Evolutionary conservation across 2,888 invertebrate species (phyloP).

Genomic region (Erebia epiphron): DNA sequence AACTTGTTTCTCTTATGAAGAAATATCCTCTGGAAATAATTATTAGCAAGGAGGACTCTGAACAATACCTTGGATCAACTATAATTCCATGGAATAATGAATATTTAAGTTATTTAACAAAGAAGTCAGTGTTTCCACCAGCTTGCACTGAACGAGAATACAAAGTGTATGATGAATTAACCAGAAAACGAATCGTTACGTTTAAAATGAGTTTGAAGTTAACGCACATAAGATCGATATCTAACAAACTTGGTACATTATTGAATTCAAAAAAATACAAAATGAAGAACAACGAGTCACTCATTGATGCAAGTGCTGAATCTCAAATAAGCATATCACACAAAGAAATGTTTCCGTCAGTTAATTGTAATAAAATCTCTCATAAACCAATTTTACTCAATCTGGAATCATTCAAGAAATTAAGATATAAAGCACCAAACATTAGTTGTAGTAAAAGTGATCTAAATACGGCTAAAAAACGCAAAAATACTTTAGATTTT

Average conservation of each 20-base stretch:
- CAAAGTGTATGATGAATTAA: slow-evolving; percentile 59
- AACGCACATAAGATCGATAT: slow-evolving; percentile 44
- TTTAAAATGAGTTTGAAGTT: slow-evolving; percentile 60
- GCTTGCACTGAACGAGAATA: slow-evolving; percentile 49
- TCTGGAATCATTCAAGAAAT: not conserved
- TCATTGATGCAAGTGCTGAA: slow-evolving; percentile 7
- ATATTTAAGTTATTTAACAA: slow-evolving; percentile 56
- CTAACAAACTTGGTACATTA: slow-evolving; percentile 9
- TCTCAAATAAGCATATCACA: not conserved
- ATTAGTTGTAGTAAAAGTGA: slow-evolving; percentile 50
- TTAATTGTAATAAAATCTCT: not conserved
- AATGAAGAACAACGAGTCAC: not conserved
- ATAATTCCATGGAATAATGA: slow-evolving; percentile 59
- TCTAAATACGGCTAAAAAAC: slow-evolving; percentile 42
- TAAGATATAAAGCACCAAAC: not conserved
- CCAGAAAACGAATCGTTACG: slow-evolving; percentile 58
- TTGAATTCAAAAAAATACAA: slow-evolving; percentile 15
- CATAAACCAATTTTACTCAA: not conserved
- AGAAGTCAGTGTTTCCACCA: slow-evolving; percentile 43
- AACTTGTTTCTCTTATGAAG: slow-evolving; percentile 58
- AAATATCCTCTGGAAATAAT: slow-evolving; percentile 60
- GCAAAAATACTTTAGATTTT: slow-evolving; percentile 43
- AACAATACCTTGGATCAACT: slow-evolving; percentile 54
- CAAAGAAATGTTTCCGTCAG: not conserved
- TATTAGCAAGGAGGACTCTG: slow-evolving; percentile 52